Conservation (phyloP, 2,797 vertebrate species). For the Schizothorax lantsangensis region DNA sequence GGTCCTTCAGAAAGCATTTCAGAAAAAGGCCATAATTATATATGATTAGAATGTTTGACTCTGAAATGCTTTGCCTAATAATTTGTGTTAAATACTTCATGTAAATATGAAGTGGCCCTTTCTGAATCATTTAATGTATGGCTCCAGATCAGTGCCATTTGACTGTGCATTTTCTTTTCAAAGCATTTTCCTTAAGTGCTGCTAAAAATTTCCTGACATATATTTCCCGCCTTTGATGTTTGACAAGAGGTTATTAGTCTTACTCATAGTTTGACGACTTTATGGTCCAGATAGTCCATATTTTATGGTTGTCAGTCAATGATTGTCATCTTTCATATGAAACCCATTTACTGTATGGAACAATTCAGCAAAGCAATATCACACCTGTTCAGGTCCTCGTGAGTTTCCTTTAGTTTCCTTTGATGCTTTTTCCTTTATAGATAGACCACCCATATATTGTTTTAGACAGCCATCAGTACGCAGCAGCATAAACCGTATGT, state of each 20-base stretch:
- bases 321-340: background rate
- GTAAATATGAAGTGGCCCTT: background rate
- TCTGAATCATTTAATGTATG: constrained; percentile 10
- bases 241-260: constrained; percentile 16
- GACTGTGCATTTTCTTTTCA: constrained; percentile 15
- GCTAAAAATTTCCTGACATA: background rate
- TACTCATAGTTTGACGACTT: background rate
- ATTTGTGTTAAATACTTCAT: background rate
- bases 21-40: background rate
- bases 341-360: background rate
- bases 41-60: background rate
- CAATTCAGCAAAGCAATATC: background rate
- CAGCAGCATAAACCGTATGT: background rate
- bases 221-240: background rate
- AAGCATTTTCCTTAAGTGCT: constrained; percentile 27
- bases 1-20: background rate
- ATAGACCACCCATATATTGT: constrained; percentile 9
- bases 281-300: background rate
- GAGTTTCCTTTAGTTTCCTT: constrained; percentile 10
- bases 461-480: background rate
- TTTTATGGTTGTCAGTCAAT: constrained; percentile 2
- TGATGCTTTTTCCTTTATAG: constrained; percentile 7
- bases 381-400: background rate
- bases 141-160: background rate
- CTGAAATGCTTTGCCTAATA: background rate